Conservation (phyloP, 2,113 vertebrate genomes). For the Halcyon malimbica region DNA sequence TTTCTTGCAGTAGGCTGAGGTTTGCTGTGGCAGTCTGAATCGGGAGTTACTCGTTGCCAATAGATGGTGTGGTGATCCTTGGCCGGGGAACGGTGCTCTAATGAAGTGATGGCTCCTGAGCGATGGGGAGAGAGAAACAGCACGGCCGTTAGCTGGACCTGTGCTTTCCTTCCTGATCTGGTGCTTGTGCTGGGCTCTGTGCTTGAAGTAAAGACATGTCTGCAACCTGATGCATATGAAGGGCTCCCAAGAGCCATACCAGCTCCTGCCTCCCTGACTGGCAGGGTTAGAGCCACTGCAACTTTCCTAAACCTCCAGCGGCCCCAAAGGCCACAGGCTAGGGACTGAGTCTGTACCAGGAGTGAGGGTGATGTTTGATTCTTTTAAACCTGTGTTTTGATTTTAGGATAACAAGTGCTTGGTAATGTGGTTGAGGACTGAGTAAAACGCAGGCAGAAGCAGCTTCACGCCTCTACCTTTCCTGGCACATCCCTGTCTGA, state of each 20-base stretch:
- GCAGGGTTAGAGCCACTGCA: not conserved
- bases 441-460: not conserved
- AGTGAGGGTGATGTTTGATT: not conserved
- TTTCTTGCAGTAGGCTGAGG: not conserved
- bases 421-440: not conserved
- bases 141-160: not conserved
- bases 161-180: not conserved
- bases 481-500: not conserved
- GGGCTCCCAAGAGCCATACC: not conserved
- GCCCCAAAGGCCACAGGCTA: not conserved
- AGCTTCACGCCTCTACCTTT: not conserved
- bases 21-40: not conserved
- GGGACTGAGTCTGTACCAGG: not conserved
- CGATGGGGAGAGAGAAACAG: not conserved
- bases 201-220: not conserved
- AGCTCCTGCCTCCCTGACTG: not conserved
- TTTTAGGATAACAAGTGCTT: not conserved
- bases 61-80: not conserved
- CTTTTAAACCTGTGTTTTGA: not conserved
- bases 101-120: not conserved
- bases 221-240: not conserved
- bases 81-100: not conserved
- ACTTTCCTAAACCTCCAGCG: not conserved
- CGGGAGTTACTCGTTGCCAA: not conserved
- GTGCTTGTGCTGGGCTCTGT: not conserved